Conservation (phyloP, 2,888 invertebrate genomes). For the Galerucella pusilla region DNA sequence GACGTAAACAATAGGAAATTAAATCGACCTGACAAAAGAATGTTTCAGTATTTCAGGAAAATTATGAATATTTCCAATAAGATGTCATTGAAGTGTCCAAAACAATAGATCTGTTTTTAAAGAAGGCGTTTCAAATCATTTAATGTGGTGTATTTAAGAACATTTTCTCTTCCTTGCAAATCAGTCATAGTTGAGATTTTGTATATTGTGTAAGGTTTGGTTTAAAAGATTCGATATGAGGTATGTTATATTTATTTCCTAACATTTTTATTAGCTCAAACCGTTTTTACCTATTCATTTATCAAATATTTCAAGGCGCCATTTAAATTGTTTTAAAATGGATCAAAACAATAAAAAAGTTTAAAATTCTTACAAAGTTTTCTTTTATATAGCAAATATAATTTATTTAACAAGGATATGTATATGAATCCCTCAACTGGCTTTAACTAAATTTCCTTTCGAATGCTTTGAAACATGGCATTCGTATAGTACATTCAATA, state of each 20-base stretch:
- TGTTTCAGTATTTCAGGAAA: slow-evolving; percentile 23
- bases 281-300: no score
- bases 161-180: neutral
- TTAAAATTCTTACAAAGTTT: no score
- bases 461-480: no score
- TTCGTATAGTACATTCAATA: no score
- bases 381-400: no score
- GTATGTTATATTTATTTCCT: slow-evolving; percentile 9
- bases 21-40: slow-evolving; percentile 41
- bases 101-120: slow-evolving; percentile 33
- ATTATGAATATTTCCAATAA: slow-evolving; percentile 30
- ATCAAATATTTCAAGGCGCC: neutral
- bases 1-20: slow-evolving; percentile 25
- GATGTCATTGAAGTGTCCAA: slow-evolving; percentile 39
- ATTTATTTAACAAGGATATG: no score
- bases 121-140: slow-evolving; percentile 29
- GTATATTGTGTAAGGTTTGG: neutral
- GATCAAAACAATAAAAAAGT: no score
- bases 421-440: no score
- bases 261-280: no score
- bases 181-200: slow-evolving; percentile 24
- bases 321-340: neutral
- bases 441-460: no score
- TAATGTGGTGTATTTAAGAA: slow-evolving; percentile 37
- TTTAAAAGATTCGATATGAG: slow-evolving; percentile 21